Evolutionary conservation across 2,113 vertebrate species (phyloP).

Genomic region (Gymnogyps californianus): DNA sequence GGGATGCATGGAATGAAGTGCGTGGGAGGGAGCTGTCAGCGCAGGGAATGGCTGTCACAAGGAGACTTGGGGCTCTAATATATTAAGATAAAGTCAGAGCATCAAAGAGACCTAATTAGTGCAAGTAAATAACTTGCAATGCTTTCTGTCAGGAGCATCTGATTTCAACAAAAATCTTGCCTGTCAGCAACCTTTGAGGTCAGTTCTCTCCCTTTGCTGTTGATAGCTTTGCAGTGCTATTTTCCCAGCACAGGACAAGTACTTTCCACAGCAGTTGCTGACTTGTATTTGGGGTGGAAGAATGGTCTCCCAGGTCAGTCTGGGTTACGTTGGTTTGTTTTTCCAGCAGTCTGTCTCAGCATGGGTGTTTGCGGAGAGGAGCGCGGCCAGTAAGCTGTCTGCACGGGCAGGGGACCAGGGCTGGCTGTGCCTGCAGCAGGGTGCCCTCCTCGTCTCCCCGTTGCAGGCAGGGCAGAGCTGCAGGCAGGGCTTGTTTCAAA

Average conservation of each 20-base stretch:
- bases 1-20: background rate
- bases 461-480: background rate
- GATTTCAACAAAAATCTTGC: background rate
- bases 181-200: background rate
- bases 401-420: rapidly evolving
- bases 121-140: background rate
- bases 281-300: background rate
- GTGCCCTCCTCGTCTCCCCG: background rate
- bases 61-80: background rate
- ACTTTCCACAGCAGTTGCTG: background rate
- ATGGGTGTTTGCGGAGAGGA: background rate
- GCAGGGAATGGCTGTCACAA: background rate
- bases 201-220: background rate
- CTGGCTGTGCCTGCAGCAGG: background rate
- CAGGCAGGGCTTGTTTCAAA: background rate
- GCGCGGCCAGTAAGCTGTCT: background rate
- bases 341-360: background rate
- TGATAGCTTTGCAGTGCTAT: background rate
- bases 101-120: background rate
- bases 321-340: background rate
- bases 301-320: background rate
- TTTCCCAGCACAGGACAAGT: background rate
- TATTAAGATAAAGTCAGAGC: background rate
- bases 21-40: background rate
- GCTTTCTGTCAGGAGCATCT: background rate